phyloP scores from a whole-genome alignment of 2,797 vertebrate species.

The Hyperoplus lanceolatus region DNA sequence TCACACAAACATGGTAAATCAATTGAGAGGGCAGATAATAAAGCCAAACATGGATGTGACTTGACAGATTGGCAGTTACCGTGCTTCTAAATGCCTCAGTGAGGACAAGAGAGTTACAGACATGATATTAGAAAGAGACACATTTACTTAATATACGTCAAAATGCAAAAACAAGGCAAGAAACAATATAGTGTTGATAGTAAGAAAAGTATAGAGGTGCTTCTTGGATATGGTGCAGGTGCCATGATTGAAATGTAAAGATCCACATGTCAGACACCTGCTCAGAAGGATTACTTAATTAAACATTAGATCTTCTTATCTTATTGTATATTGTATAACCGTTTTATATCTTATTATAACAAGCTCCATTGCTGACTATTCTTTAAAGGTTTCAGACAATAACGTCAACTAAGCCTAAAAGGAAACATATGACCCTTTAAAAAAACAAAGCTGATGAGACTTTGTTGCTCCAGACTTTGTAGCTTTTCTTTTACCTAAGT shows the following conservation, averaged over 20 bases:
- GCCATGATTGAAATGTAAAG: not conserved
- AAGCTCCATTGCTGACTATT: too few species aligned
- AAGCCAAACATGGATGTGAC: slow-evolving; percentile 27
- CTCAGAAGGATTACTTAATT: not conserved
- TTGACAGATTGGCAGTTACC: slow-evolving; percentile 7
- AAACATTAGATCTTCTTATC: not conserved
- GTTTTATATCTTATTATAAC: too few species aligned
- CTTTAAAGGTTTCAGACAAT: too few species aligned
- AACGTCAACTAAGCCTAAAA: too few species aligned
- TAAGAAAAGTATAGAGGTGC: not conserved
- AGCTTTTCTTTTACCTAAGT: not conserved
- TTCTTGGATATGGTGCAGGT: not conserved
- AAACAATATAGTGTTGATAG: not conserved
- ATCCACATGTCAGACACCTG: slow-evolving; percentile 19
- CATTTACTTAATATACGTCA: not conserved
- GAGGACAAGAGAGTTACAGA: not conserved
- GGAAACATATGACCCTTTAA: too few species aligned
- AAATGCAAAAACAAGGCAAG: not conserved
- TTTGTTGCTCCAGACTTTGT: not conserved
- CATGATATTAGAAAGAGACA: not conserved
- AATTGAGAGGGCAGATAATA: slow-evolving; percentile 28
- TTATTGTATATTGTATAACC: too few species aligned
- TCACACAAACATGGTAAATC: slow-evolving; percentile 61
- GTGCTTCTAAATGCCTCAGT: not conserved
- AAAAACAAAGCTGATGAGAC: not conserved